Conservation (phyloP, 2,113 vertebrate species). For the Seriola quinqueradiata region DNA sequence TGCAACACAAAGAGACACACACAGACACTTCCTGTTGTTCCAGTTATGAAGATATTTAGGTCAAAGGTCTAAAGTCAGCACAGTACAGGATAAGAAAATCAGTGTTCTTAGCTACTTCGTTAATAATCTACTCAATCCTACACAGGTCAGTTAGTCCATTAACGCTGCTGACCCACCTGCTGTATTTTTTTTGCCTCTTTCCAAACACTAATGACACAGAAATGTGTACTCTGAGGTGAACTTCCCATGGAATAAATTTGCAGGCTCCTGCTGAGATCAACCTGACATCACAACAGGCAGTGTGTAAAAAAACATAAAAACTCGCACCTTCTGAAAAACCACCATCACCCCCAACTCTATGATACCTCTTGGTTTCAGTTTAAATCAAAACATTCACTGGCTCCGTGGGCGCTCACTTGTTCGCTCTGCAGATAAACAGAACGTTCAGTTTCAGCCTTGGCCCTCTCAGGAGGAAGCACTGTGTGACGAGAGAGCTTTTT, state of each 20-base stretch:
- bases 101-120: slow-evolving; percentile 54
- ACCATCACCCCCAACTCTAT: neutral
- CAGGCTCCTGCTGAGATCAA: slow-evolving; percentile 35
- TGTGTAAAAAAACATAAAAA: slow-evolving; percentile 41
- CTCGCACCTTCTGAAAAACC: slow-evolving; percentile 38
- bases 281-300: slow-evolving; percentile 44
- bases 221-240: slow-evolving; percentile 28
- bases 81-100: slow-evolving; percentile 60
- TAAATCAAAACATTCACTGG: slow-evolving; percentile 51
- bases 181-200: neutral
- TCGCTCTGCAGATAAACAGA: slow-evolving; percentile 61
- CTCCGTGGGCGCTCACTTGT: slow-evolving; percentile 53
- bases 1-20: neutral
- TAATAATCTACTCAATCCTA: slow-evolving; percentile 79
- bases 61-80: slow-evolving; percentile 78
- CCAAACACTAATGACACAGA: slow-evolving; percentile 54
- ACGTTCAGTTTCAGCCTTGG: slow-evolving; percentile 46
- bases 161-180: slow-evolving; percentile 59
- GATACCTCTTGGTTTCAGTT: slow-evolving; percentile 52
- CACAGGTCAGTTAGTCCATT: slow-evolving; percentile 72
- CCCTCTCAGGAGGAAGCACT: slow-evolving; percentile 48
- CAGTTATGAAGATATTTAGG: slow-evolving; percentile 71
- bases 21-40: slow-evolving; percentile 27
- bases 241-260: slow-evolving; percentile 59
- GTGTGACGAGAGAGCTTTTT: slow-evolving; percentile 37